Conservation (phyloP, 2,888 invertebrate genomes). For the Dinocampus coccinellae region DNA sequence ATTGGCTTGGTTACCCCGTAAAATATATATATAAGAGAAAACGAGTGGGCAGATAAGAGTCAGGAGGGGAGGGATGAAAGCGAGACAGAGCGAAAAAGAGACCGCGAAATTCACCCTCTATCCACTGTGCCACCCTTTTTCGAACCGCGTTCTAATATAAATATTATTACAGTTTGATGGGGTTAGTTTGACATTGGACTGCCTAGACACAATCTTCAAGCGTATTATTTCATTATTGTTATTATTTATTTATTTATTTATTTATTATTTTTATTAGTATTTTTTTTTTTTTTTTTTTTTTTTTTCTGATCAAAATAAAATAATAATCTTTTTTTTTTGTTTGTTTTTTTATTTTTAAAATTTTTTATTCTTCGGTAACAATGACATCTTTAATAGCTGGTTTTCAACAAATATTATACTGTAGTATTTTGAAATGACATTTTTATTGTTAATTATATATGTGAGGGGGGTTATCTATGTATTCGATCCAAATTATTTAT, state of each 20-base stretch:
- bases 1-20: constrained; percentile 2
- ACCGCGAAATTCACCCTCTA: constrained; percentile 33
- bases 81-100: constrained; percentile 31
- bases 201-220: background rate
- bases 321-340: background rate
- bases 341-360: background rate
- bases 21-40: background rate
- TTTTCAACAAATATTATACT: constrained; percentile 60
- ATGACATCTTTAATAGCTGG: constrained; percentile 69
- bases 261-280: no score
- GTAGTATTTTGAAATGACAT: background rate
- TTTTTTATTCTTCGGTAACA: constrained; percentile 62
- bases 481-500: background rate
- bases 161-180: constrained; percentile 70
- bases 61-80: no score
- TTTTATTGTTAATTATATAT: background rate
- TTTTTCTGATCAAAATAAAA: background rate
- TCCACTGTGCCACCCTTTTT: constrained; percentile 45
- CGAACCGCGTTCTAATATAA: constrained; percentile 67
- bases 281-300: background rate
- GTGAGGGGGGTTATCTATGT: constrained; percentile 51
- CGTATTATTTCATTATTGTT: background rate
- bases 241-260: background rate
- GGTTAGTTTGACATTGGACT: constrained; percentile 67
- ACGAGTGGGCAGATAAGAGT: no score